Conservation (phyloP, 2,888 invertebrate species). For the Poecilobothrus nobilitatus region DNA sequence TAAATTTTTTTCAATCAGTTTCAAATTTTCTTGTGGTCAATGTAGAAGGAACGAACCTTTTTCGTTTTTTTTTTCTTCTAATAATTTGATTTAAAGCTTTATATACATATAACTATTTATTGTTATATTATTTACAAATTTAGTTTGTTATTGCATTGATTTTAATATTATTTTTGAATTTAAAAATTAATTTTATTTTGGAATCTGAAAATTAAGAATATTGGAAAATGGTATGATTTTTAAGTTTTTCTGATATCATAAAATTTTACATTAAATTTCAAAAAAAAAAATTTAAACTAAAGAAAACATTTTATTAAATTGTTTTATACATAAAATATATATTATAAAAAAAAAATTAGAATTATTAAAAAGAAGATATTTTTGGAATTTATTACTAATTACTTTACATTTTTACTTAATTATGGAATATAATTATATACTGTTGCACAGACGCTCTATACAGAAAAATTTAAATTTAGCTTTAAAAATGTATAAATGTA, state of each 20-base stretch:
- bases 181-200: no score
- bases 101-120: background rate
- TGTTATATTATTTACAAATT: no score
- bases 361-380: background rate
- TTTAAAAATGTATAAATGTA: slow-evolving; percentile 2
- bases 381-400: slow-evolving; percentile 3
- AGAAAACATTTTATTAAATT: no score
- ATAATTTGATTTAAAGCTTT: background rate
- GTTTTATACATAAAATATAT: no score
- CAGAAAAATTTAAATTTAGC: slow-evolving; percentile 1
- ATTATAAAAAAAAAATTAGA: background rate
- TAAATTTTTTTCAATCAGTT: background rate
- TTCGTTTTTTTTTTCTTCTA: background rate
- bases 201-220: no score
- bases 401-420: background rate
- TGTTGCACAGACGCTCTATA: background rate
- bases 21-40: background rate
- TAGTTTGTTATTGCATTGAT: no score
- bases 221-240: no score
- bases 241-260: no score
- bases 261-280: no score
- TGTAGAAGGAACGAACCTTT: background rate
- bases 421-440: background rate
- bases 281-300: no score
- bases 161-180: no score